A percentile compares a stretch with the other conserved stretches of the same genome.
phyloP scores from a whole-genome alignment of 2,113 vertebrate genomes.

The Promerops cafer region DNA sequence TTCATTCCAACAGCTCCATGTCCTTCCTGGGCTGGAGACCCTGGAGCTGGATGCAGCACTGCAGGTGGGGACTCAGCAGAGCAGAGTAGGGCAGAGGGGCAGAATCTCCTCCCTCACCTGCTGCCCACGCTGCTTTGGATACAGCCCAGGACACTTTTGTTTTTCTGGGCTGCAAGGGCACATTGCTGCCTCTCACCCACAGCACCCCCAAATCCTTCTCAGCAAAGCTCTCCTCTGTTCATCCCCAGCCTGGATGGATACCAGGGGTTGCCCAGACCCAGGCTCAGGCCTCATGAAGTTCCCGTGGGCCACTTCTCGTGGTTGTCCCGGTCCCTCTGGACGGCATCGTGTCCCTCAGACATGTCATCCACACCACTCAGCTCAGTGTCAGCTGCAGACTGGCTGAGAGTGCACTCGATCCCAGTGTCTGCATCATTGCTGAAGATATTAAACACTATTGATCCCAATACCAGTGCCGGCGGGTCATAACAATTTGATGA shows the following conservation, averaged over 20 bases:
- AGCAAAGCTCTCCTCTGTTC: background rate
- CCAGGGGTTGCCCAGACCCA: rapidly evolving
- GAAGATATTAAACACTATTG: background rate
- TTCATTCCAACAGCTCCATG: rapidly evolving
- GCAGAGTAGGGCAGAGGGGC: background rate
- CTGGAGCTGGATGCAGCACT: background rate
- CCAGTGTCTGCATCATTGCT: background rate
- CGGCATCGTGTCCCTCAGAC: background rate
- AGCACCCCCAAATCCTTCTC: too few species aligned
- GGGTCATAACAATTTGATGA: background rate
- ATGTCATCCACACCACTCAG: background rate
- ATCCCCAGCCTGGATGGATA: background rate
- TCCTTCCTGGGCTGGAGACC: background rate
- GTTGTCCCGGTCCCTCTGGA: background rate
- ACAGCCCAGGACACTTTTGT: rapidly evolving
- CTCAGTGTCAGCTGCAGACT: background rate
- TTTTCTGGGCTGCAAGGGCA: background rate
- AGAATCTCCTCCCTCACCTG: background rate
- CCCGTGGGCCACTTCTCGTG: too few species aligned
- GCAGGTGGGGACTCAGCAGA: background rate
- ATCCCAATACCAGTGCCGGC: too few species aligned
- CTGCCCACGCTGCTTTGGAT: rapidly evolving
- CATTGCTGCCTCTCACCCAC: background rate
- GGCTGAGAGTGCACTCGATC: background rate
- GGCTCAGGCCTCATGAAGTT: background rate